A percentile compares a stretch with the other conserved stretches of the same genome.
Conservation (phyloP, 1,140 invertebrate genomes). For the Calycopis cecrops region DNA sequence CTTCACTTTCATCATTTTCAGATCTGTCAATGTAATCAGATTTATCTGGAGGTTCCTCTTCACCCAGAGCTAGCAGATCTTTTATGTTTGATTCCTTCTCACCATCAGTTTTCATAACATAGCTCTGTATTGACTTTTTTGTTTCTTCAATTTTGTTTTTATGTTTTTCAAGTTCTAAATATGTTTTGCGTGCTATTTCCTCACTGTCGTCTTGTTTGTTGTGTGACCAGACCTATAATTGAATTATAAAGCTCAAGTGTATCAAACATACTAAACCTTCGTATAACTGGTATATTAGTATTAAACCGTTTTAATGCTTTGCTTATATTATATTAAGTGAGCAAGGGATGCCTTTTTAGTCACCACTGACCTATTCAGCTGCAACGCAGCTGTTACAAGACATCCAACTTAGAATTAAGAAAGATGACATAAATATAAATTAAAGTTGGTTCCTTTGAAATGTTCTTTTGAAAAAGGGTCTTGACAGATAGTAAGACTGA, state of each 20-base stretch:
- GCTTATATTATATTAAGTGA: too few species aligned
- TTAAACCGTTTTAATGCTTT: too few species aligned
- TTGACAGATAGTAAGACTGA: too few species aligned
- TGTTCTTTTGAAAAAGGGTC: too few species aligned
- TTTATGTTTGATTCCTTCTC: slow-evolving; percentile 60
- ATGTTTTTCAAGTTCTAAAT: slow-evolving; percentile 69
- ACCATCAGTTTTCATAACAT: slow-evolving; percentile 47
- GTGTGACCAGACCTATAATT: slow-evolving; percentile 49
- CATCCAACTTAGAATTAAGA: too few species aligned
- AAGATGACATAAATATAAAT: too few species aligned
- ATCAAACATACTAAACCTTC: not conserved
- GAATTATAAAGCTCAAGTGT: too few species aligned
- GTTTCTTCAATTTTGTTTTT: slow-evolving; percentile 71
- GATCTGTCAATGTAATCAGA: slow-evolving; percentile 33
- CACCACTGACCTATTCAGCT: too few species aligned
- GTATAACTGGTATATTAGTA: not conserved
- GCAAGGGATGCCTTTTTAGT: too few species aligned
- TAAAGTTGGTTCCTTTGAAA: too few species aligned
- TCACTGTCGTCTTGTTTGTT: slow-evolving; percentile 54
- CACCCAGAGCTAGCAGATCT: slow-evolving; percentile 73
- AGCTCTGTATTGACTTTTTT: slow-evolving; percentile 71
- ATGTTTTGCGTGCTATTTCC: slow-evolving; percentile 62
- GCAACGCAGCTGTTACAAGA: too few species aligned
- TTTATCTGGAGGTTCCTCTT: slow-evolving; percentile 50
- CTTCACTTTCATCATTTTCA: slow-evolving; percentile 76